Percentiles rank a stretch among this genome's conserved stretches.
Evolutionary conservation across 2,113 vertebrate genomes (phyloP).

Genomic region (Cebus imitator): DNA sequence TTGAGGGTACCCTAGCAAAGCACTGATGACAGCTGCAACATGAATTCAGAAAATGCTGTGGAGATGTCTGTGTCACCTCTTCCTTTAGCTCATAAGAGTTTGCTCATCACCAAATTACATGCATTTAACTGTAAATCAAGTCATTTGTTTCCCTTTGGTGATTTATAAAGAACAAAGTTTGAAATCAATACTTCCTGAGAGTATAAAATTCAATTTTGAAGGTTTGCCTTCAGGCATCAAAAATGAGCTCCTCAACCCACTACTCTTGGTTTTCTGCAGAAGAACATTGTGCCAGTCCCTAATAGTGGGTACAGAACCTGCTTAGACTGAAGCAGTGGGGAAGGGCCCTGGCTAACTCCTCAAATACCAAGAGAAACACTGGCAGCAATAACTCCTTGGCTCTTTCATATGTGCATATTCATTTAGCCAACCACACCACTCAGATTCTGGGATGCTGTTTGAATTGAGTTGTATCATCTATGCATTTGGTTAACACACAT

Average conservation of each 20-base stretch:
- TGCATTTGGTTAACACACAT: background rate
- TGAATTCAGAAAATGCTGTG: background rate
- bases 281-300: background rate
- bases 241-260: background rate
- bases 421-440: background rate
- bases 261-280: background rate
- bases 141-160: background rate
- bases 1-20: background rate
- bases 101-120: background rate
- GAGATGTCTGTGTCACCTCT: background rate
- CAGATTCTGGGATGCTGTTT: background rate
- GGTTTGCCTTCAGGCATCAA: background rate
- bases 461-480: background rate
- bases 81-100: background rate
- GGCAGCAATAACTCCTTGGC: background rate
- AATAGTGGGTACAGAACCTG: background rate
- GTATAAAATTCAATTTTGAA: slow-evolving; percentile 42
- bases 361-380: background rate
- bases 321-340: background rate
- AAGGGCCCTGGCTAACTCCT: background rate
- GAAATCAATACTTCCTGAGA: slow-evolving; percentile 7
- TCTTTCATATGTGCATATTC: background rate
- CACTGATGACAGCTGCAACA: background rate
- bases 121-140: background rate
- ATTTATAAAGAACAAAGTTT: background rate